phyloP scores from a whole-genome alignment of 2,113 vertebrate genomes.

The Strix aluco region DNA sequence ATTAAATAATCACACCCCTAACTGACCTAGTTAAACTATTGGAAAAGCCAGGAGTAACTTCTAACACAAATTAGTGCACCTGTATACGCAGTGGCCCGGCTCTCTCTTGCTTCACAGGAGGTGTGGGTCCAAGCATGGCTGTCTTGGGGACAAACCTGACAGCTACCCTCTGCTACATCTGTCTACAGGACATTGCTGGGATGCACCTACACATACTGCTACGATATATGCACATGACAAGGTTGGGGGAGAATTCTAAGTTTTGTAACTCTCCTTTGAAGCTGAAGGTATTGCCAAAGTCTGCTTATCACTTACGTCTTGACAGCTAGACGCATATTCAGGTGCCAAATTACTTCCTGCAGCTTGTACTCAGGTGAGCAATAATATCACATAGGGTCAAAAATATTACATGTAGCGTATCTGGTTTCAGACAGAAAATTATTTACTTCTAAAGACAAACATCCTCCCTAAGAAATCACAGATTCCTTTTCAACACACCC shows the following conservation, averaged over 20 bases:
- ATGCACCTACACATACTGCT: background rate
- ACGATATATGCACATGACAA: background rate
- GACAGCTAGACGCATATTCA: background rate
- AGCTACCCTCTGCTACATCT: background rate
- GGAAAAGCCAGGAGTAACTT: background rate
- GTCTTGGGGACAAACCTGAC: too few relatives aligned
- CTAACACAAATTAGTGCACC: background rate
- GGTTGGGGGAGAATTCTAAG: background rate
- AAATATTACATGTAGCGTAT: background rate
- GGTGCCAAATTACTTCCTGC: background rate
- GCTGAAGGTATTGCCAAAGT: background rate
- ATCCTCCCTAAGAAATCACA: background rate
- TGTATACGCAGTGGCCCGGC: background rate
- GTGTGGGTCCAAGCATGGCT: accelerated
- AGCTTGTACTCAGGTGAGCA: background rate
- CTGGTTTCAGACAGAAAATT: background rate
- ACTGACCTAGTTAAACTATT: background rate
- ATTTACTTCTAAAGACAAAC: background rate
- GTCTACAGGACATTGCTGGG: background rate
- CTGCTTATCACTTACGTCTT: background rate
- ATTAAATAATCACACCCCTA: slow-evolving; percentile 11
- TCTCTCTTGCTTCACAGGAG: background rate
- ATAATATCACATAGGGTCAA: background rate
- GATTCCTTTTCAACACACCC: background rate
- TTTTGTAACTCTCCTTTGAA: background rate